A percentile compares a stretch with the other conserved stretches of the same genome.
Evolutionary conservation across 2,888 invertebrate genomes (phyloP).

Genomic region (Cryptocheilus praepositus): DNA sequence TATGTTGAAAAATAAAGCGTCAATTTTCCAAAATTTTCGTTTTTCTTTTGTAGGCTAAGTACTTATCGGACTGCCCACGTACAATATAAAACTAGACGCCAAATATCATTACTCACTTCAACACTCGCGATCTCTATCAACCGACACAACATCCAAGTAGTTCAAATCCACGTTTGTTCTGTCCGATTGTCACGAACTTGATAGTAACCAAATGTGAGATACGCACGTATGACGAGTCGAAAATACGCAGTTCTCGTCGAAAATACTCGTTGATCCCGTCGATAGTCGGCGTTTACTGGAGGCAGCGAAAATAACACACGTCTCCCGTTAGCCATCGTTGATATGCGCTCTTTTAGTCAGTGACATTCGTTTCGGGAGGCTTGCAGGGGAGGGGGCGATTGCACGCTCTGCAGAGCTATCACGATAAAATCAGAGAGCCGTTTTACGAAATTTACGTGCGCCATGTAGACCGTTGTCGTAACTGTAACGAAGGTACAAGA

Average conservation of each 20-base stretch:
- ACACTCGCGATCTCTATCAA: too few relatives aligned
- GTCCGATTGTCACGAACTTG: too few relatives aligned
- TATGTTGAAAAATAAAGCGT: too few relatives aligned
- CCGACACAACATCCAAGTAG: too few relatives aligned
- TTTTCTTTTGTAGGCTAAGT: too few relatives aligned
- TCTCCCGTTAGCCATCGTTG: background rate
- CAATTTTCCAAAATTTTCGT: too few relatives aligned
- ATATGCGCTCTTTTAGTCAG: background rate
- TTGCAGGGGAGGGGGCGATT: background rate
- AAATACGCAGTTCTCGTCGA: background rate
- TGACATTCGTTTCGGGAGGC: background rate
- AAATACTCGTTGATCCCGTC: background rate
- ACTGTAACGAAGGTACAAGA: constrained; percentile 19
- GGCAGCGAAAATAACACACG: background rate
- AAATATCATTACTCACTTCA: too few relatives aligned
- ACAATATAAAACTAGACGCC: too few relatives aligned
- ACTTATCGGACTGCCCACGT: too few relatives aligned
- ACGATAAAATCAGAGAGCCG: constrained; percentile 32
- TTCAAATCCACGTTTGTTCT: too few relatives aligned
- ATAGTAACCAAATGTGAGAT: too few relatives aligned
- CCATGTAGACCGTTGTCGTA: constrained; percentile 19
- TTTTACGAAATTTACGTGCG: constrained; percentile 37
- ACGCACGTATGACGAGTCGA: background rate
- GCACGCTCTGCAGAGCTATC: background rate
- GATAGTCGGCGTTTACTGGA: background rate